Evolutionary conservation across 1,140 invertebrate genomes (phyloP).

Genomic region (Drosophila miranda): DNA sequence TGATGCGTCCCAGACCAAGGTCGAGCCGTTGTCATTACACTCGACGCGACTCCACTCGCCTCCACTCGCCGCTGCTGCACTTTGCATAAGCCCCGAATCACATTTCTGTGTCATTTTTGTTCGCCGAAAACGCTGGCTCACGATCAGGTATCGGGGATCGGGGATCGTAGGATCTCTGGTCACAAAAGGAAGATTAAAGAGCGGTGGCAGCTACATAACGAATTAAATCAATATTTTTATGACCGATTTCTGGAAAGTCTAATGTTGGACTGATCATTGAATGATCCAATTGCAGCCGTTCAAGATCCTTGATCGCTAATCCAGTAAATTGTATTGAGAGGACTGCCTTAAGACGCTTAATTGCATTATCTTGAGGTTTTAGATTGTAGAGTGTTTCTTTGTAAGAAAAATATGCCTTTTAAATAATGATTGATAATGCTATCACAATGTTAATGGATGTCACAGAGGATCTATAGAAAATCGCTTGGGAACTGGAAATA

Average conservation of each 20-base stretch:
- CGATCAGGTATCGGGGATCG: not conserved
- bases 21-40: slow-evolving; percentile 32
- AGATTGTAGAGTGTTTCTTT: too few species aligned
- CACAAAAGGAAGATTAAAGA: slow-evolving; percentile 8
- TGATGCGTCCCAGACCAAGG: slow-evolving; percentile 59
- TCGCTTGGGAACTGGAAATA: too few species aligned
- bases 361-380: too few species aligned
- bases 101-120: slow-evolving; percentile 22
- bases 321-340: too few species aligned
- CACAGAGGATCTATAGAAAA: too few species aligned
- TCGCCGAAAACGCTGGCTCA: slow-evolving; percentile 6
- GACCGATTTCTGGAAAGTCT: slow-evolving; percentile 2
- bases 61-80: slow-evolving; percentile 13
- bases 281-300: not conserved
- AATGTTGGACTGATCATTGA: not conserved
- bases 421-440: too few species aligned
- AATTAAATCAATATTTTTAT: not conserved
- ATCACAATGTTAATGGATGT: too few species aligned
- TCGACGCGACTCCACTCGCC: not conserved
- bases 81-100: slow-evolving; percentile 7
- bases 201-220: not conserved
- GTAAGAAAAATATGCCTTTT: too few species aligned
- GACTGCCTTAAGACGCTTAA: too few species aligned
- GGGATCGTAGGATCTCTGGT: not conserved
- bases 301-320: too few species aligned